Evolutionary conservation across 2,797 vertebrate genomes (phyloP), one percentile per base, ranked within the genome.

Genomic region (Arctocebus calabarensis): DNA sequence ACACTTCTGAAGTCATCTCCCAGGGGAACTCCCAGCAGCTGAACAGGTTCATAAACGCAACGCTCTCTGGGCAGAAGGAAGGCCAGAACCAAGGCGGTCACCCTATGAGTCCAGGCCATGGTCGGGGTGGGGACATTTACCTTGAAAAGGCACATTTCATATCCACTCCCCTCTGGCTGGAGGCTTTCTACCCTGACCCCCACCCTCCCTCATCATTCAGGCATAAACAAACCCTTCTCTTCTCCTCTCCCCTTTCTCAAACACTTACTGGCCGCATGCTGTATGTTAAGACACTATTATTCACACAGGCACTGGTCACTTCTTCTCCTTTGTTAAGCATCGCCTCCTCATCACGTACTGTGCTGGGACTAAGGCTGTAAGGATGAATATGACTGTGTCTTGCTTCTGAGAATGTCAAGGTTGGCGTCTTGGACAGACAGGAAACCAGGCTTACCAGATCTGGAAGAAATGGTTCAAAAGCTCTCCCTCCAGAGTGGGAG

Each of bases 1-100:
- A 90, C 89, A 71, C 87, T 62, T 75, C 48, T 71, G 74, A 95
- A 92, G 91, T 79, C 89, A 81, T 91, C 81, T 95, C 93, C 97
- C 94, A 7, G 59, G 17, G n/a, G 82, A 93, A 32, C 17, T n/a
- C 66, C 84, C 45, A 8, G 74, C 77, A 73, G 70, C 82, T 68
- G 81, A 92, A 43, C 40, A 29, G 75, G 77, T 66, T 84, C 37
- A 48, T 85, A 62, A 94, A 91, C 84, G 85, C 70, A 25, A 22
- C 77, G 77, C 81, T 91, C 61, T 75, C 59, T 14, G 29, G 73
- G 78, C 92, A 61, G 71, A 92, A 37, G 52, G 55, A 43, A 62
- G 62, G 68, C 0, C 10, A 90, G 83, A 88, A 74, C 64, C 45
- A 17, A 78, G 48, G 48, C 6, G 4, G 23, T n/a, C 74, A 14